These are phyloP conservation scores for Mesoclemmys tuberculata DNA, from an alignment of 2,113 vertebrate species.

Conservation along the genomic window DNA sequence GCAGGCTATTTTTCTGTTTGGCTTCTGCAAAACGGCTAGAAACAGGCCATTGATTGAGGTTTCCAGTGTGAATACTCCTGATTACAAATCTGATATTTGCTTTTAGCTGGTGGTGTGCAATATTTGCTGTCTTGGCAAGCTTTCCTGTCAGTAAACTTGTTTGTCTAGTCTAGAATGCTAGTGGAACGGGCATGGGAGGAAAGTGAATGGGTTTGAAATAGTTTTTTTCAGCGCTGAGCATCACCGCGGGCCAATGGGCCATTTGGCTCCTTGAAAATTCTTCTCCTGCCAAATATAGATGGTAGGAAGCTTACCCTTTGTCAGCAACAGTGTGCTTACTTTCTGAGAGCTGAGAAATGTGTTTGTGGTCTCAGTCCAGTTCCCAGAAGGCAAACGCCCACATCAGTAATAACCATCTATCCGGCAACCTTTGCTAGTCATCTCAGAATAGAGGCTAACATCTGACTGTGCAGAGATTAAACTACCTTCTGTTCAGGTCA, in stretches of 20 bases:
- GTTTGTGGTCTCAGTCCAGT: fast-evolving
- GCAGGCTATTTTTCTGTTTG: background rate
- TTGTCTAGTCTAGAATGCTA: fast-evolving
- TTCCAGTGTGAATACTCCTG: fast-evolving
- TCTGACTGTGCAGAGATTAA: background rate
- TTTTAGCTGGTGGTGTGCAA: background rate
- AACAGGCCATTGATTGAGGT: fast-evolving
- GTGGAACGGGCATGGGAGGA: background rate
- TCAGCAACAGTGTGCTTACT: background rate
- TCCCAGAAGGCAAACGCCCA: background rate
- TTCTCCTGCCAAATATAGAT: background rate
- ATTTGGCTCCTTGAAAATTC: background rate
- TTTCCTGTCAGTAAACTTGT: background rate
- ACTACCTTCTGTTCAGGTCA: background rate
- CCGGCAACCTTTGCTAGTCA: background rate
- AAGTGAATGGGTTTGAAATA: background rate
- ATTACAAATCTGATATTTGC: background rate
- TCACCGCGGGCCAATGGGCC: background rate
- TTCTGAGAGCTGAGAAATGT: background rate
- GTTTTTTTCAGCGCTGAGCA: fast-evolving
- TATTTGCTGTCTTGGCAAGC: background rate
- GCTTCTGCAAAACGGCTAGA: background rate
- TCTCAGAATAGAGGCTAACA: background rate
- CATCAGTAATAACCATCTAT: background rate
- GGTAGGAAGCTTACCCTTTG: fast-evolving